phyloP scores from a whole-genome alignment of 2,888 invertebrate genomes.

The Caprella mutica region DNA sequence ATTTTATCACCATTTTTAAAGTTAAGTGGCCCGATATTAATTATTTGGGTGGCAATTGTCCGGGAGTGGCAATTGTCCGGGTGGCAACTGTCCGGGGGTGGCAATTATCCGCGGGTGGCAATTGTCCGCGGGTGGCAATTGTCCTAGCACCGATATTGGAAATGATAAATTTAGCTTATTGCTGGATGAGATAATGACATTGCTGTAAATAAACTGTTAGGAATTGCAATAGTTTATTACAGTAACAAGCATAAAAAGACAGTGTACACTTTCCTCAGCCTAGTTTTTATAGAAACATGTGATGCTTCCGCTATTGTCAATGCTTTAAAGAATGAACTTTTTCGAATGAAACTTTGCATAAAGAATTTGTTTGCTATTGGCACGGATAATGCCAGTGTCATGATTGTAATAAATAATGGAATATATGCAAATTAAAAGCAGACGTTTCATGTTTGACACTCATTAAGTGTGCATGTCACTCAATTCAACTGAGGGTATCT shows the following conservation, averaged over 20 bases:
- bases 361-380: conserved; percentile 12
- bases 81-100: no score
- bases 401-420: conserved; percentile 15
- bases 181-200: conserved; percentile 7
- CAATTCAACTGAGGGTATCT: conserved; percentile 2
- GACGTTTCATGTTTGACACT: conserved; percentile 6
- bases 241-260: not conserved
- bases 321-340: not conserved
- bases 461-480: not conserved
- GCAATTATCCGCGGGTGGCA: no score
- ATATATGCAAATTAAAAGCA: conserved; percentile 11
- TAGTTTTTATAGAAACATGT: not conserved
- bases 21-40: no score
- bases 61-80: no score
- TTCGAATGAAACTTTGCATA: not conserved
- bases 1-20: no score
- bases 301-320: not conserved
- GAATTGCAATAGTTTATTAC: not conserved
- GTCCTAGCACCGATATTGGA: no score
- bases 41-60: no score
- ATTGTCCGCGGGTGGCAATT: no score
- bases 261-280: not conserved
- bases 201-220: conserved; percentile 6
- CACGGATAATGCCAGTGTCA: conserved; percentile 16
- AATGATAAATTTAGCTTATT: not conserved